Base-by-base conservation (phyloP, 2,797 vertebrate genomes). In the Aphelocoma californica region DNA sequence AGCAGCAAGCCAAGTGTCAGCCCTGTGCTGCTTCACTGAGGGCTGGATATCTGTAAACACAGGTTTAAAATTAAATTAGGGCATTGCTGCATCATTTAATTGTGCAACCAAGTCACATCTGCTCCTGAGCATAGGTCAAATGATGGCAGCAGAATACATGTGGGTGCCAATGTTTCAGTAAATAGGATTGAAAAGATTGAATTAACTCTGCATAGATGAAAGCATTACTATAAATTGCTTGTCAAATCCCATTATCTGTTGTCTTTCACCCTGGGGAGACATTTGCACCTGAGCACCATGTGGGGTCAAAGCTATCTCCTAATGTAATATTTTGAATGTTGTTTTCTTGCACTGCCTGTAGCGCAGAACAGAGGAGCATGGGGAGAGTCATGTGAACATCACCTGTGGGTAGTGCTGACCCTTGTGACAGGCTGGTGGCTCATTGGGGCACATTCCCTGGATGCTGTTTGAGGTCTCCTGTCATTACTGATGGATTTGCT, bases 181-280 rank as follows among this genome's bases (percentile, higher is more conserved):
- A 92, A 90, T 77, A 60, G 88, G 71, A 79, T 90, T 92, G 81
- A 60, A 86, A 86, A 64, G 51, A 95, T 92, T 81, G 86, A 75
- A 84, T 95, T 94, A 88, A 66, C 82, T 90, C 71, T 44, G 48
- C 64, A 25, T 18, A 92, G 91, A 92, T 91, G 54, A 92, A 96
- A 94, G 60, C 71, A 51, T 86, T 64, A 60, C 1, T 18, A 34
- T 92, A 90, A 96, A 95, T 92, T 78, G 64, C 92, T 93, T 96
- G 94, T 91, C 92, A 60, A 70, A 66, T 94, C 60, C 53, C 66
- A 2, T 94, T 77, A 81, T 57, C 60, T 92, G 28, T 85, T 95
- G 71, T 80, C 45, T 88, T 90, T 94, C 56, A 92, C 80, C 14
- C 60, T 54, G 18, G 81, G 28, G 66, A 93, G 38, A 14, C n/a